Conservation (phyloP, 2,888 invertebrate genomes). For the Neoaliturus tenellus region DNA sequence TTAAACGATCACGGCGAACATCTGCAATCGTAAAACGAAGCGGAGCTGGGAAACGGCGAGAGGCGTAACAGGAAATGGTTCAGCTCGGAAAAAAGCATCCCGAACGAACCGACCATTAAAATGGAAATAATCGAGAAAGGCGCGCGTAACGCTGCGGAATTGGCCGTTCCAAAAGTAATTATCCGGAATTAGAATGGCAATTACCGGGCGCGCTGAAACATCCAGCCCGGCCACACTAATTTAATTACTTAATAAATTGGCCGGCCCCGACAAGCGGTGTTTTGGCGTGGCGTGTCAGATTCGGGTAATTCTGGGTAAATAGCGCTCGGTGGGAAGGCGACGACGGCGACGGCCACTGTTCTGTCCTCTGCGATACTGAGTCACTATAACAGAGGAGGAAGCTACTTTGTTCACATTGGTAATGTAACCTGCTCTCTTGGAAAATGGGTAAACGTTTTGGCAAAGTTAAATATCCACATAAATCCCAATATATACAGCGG, state of each 20-base stretch:
- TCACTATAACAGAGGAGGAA: too few species aligned
- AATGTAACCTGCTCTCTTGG: too few species aligned
- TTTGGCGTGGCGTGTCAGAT: slow-evolving; percentile 30
- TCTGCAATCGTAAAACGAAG: slow-evolving; percentile 16
- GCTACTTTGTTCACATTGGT: too few species aligned
- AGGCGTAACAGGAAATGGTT: slow-evolving; percentile 32
- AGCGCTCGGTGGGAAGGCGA: background rate
- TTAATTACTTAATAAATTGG: slow-evolving; percentile 44
- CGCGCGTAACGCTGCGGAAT: slow-evolving; percentile 30
- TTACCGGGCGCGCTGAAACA: slow-evolving; percentile 36
- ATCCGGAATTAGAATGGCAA: slow-evolving; percentile 39
- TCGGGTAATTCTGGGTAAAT: slow-evolving; percentile 37
- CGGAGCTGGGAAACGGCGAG: slow-evolving; percentile 8
- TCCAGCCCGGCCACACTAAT: slow-evolving; percentile 33
- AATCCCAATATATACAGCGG: too few species aligned
- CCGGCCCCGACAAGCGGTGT: background rate
- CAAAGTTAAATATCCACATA: too few species aligned
- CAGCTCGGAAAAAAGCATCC: slow-evolving; percentile 33
- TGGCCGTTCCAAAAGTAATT: slow-evolving; percentile 40
- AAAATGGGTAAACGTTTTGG: too few species aligned
- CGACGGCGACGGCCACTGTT: too few species aligned
- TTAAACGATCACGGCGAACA: slow-evolving; percentile 12
- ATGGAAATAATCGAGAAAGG: slow-evolving; percentile 43
- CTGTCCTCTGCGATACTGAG: too few species aligned
- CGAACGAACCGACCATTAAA: slow-evolving; percentile 41